phyloP scores from a whole-genome alignment of 2,113 vertebrate genomes.

The Galemys pyrenaicus region DNA sequence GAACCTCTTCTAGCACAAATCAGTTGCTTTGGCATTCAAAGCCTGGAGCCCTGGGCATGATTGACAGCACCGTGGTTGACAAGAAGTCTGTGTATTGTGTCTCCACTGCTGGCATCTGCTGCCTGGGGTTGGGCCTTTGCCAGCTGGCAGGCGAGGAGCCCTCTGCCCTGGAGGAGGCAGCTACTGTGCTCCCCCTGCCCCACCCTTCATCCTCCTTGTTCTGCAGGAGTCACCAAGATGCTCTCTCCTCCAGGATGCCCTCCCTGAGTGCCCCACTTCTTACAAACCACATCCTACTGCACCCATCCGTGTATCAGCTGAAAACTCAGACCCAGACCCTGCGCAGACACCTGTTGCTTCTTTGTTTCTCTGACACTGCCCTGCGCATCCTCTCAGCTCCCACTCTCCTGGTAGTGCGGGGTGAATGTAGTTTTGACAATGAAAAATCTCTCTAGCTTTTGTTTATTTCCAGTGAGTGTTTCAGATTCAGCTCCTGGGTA shows the following conservation, averaged over 20 bases:
- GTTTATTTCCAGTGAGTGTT: background rate
- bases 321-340: background rate
- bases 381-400: background rate
- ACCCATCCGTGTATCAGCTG: fast-evolving
- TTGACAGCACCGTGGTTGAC: background rate
- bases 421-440: background rate
- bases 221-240: background rate
- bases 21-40: background rate
- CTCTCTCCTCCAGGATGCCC: background rate
- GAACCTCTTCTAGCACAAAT: background rate
- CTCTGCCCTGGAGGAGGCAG: background rate
- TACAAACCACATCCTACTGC: background rate
- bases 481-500: background rate
- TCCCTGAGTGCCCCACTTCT: background rate
- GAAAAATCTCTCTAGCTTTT: background rate
- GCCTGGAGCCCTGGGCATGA: background rate
- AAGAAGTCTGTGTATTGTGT: background rate
- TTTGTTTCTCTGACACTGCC: background rate
- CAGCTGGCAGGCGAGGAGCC: background rate
- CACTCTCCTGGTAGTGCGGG: background rate
- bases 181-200: background rate
- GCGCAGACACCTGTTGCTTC: background rate
- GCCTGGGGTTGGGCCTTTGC: background rate
- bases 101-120: background rate
- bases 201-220: background rate